Base-by-base conservation (phyloP, 2,797 vertebrate genomes). In the Balearica regulorum region DNA sequence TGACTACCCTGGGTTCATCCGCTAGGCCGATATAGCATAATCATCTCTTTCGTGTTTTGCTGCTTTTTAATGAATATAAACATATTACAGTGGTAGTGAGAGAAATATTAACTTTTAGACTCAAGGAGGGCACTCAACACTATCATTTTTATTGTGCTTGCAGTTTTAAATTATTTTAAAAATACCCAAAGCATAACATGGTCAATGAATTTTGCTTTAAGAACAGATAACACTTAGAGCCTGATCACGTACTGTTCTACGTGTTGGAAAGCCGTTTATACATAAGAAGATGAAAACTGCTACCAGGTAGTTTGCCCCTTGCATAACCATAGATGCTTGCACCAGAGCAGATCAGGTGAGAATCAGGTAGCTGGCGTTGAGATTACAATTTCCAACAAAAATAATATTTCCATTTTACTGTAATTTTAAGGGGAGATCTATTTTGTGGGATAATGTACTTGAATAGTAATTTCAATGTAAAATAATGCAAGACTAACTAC, bases 401-500 rank as follows among this genome's bases (percentile, higher is more conserved):
- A 39, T 57, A 58, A 54, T 17, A 26, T 64, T 85, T 85, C 20
- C 24, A 26, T 72, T 85, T 79, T 31, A 16, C 57, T 33, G n/a
- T 14, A 8, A 51, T 83, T 92, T 69, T 64, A 57, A 76, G 5
- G 17, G 20, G 35, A 83, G 20, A 44, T 71, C n/a, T 82, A 9
- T 84, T 93, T 68, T 54, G 17, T 89, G 55, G 41, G 35, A 49
- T 79, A 82, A 71, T 41, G 13, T 60, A 70, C 44, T 82, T 70
- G 48, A 82, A 35, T 68, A 87, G 43, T 84, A 87, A 85, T 95
- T 92, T 60, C 83, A 20, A 37, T 94, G 60, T 92, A 94, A 94
- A 94, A 89, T 87, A 89, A 55, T 73, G 49, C 70, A 80, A 85
- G 60, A 39, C 33, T 87, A 93, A 88, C 77, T 87, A 72, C 35